Evolutionary conservation across 2,888 invertebrate genomes (phyloP).

Genomic region (Aricia artaxerxes): DNA sequence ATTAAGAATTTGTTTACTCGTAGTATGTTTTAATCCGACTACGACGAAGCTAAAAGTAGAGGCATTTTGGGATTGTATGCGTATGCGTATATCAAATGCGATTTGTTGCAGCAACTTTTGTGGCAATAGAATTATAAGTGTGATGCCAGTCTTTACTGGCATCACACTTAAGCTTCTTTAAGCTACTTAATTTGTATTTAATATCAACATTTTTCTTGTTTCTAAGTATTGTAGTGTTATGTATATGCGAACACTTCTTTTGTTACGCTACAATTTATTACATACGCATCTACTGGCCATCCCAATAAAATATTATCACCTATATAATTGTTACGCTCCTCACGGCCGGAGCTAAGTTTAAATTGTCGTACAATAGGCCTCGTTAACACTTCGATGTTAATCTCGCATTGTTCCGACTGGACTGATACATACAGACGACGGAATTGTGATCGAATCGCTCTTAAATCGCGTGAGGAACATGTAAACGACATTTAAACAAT

Average conservation of each 20-base stretch:
- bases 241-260: not conserved
- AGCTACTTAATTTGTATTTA: not conserved
- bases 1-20: not conserved
- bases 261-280: not conserved
- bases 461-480: not conserved
- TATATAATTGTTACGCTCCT: not conserved
- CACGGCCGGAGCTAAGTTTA: constrained; percentile 24
- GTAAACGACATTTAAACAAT: not conserved
- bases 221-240: too few relatives aligned
- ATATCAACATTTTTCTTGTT: not conserved
- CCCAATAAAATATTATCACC: constrained; percentile 12
- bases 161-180: too few relatives aligned
- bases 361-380: constrained; percentile 20
- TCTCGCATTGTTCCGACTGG: constrained; percentile 21
- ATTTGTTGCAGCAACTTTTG: too few relatives aligned
- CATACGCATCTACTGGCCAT: not conserved
- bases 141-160: too few relatives aligned
- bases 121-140: too few relatives aligned
- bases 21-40: not conserved
- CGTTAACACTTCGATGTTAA: constrained; percentile 25
- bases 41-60: not conserved
- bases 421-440: constrained; percentile 1
- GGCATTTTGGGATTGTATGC: not conserved
- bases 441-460: not conserved
- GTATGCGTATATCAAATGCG: too few relatives aligned